These are phyloP conservation scores for Nesoenas mayeri DNA, from an alignment of 2,113 vertebrate genomes.

Conservation along the genomic window DNA sequence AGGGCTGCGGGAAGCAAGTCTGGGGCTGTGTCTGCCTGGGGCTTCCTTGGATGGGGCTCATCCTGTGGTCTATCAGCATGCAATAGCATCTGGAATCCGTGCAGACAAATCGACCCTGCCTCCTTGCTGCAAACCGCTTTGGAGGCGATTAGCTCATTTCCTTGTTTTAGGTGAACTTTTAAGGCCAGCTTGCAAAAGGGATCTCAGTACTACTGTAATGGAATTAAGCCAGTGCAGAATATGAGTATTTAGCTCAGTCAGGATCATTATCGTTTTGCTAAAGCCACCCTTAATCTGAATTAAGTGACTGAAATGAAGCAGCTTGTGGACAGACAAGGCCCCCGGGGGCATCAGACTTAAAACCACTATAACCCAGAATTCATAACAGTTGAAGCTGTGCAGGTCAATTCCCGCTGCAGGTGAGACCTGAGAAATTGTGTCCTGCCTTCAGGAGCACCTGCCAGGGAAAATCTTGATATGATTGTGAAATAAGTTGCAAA, in stretches of 20 bases:
- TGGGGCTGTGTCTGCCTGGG: fast-evolving
- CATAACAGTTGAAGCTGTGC: neutral
- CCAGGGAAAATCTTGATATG: neutral
- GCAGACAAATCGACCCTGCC: neutral
- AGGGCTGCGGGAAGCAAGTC: neutral
- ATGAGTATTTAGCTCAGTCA: neutral
- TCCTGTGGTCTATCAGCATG: fast-evolving
- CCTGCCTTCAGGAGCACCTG: neutral
- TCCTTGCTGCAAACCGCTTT: neutral
- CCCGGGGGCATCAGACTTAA: neutral
- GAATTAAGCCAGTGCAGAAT: neutral
- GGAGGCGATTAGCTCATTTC: neutral
- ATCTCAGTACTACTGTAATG: neutral
- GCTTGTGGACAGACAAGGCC: neutral
- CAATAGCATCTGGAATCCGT: neutral
- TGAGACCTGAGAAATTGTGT: neutral
- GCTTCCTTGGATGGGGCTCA: neutral
- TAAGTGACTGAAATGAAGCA: slow-evolving; percentile 43
- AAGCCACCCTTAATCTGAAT: slow-evolving; percentile 42
- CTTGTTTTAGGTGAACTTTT: neutral
- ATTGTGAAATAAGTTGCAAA: neutral
- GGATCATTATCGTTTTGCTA: slow-evolving; percentile 10
- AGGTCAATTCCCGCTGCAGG: neutral
- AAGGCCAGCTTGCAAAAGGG: neutral
- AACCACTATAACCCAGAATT: neutral